Evolutionary conservation across 1,140 invertebrate species (phyloP).

Genomic region (Drosophila bocki): DNA sequence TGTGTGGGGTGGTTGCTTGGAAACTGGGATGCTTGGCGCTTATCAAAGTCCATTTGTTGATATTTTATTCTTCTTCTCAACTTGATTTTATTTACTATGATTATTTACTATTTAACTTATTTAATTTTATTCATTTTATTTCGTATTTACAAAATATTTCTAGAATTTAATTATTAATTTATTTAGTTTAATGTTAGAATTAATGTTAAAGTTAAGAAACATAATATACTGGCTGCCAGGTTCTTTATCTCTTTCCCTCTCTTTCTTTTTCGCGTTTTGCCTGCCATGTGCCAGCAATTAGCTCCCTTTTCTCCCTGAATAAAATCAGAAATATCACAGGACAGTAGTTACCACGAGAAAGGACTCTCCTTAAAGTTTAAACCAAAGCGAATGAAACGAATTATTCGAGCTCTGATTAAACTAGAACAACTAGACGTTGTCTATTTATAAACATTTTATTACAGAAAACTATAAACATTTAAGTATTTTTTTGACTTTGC

Average conservation of each 20-base stretch:
- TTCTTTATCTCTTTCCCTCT: neutral
- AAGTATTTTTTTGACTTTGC: too few relatives aligned
- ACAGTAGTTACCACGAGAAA: neutral
- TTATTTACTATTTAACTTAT: neutral
- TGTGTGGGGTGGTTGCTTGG: neutral
- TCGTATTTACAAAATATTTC: too few relatives aligned
- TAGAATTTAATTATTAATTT: neutral
- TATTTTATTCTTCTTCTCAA: constrained; percentile 13
- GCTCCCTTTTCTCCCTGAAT: neutral
- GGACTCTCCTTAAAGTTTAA: neutral
- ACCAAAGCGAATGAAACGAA: neutral
- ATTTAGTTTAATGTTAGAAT: neutral
- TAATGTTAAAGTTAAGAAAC: too few relatives aligned
- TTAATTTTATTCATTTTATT: too few relatives aligned
- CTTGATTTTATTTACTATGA: constrained; percentile 21
- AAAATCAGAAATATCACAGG: neutral
- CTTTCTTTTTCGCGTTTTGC: neutral
- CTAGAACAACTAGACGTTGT: neutral
- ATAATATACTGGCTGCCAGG: too few relatives aligned
- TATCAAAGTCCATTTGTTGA: constrained; percentile 13
- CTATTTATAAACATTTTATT: neutral
- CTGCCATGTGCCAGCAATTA: neutral
- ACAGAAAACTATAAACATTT: too few relatives aligned
- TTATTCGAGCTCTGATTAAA: neutral
- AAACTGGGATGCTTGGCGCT: neutral